Percentiles rank a stretch among this genome's conserved stretches.
phyloP scores from a whole-genome alignment of 92 coral and sea anemone genomes.

The Palythoa grandiflora region DNA sequence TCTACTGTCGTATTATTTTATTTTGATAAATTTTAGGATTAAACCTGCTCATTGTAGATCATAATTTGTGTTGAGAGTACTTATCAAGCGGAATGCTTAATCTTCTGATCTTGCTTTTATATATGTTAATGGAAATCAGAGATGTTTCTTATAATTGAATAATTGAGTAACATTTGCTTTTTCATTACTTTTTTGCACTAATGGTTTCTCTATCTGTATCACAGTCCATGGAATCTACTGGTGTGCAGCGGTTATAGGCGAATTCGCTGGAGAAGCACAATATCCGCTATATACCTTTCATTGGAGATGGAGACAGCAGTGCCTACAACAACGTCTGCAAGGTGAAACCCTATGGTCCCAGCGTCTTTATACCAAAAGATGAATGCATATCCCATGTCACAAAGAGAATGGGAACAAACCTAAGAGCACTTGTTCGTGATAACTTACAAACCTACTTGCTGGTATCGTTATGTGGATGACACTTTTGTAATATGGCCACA shows the following conservation, averaged over 20 bases:
- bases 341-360: slow-evolving; percentile 35
- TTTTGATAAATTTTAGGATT: too few relatives aligned
- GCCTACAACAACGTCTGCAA: slow-evolving; percentile 12
- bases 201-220: neutral
- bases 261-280: slow-evolving; percentile 25
- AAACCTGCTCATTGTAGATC: too few relatives aligned
- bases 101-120: too few relatives aligned
- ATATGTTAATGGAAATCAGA: too few relatives aligned
- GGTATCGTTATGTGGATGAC: too few relatives aligned
- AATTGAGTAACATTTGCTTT: too few relatives aligned
- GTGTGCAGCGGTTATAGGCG: slow-evolving; percentile 5
- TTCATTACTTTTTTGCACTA: neutral
- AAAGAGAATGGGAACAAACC: slow-evolving; percentile 45
- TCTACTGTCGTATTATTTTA: too few relatives aligned
- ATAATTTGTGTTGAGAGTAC: too few relatives aligned
- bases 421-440: slow-evolving; percentile 45
- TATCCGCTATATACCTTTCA: slow-evolving; percentile 33
- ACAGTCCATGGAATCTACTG: slow-evolving; percentile 50
- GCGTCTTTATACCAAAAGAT: slow-evolving; percentile 28
- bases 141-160: too few relatives aligned
- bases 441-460: too few relatives aligned
- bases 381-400: slow-evolving; percentile 53
- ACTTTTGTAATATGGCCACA: too few relatives aligned
- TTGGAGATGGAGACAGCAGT: slow-evolving; percentile 53
- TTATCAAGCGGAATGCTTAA: too few relatives aligned